Evolutionary conservation across 2,888 invertebrate species (phyloP).

Genomic region (Drosophila anomalata): DNA sequence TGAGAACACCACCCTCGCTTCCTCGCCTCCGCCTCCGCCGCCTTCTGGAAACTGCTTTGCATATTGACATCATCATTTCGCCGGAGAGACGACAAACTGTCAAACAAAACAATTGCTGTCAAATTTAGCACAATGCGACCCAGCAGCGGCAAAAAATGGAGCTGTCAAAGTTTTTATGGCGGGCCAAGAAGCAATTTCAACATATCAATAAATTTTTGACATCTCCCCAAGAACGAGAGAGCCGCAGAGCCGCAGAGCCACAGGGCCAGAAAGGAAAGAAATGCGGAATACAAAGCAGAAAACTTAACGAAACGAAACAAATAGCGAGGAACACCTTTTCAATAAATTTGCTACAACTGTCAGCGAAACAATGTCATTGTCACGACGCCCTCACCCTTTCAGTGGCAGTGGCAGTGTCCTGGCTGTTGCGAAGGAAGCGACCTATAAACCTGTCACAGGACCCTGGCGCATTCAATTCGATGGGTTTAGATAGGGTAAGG

Average conservation of each 20-base stretch:
- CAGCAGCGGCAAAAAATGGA: conserved; percentile 50
- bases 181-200: conserved; percentile 68
- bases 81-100: conserved; percentile 74
- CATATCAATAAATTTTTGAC: conserved; percentile 79
- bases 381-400: conserved; percentile 56
- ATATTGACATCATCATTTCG: conserved; percentile 77
- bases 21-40: not conserved
- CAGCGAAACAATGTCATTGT: conserved; percentile 79
- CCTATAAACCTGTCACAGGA: conserved; percentile 75
- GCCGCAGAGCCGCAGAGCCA: not conserved
- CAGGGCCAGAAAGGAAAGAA: not conserved
- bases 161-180: conserved; percentile 69
- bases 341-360: conserved; percentile 80
- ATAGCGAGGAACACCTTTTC: conserved; percentile 72
- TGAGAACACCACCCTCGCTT: conserved; percentile 21
- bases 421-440: conserved; percentile 52
- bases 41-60: conserved; percentile 59
- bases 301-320: conserved; percentile 36
- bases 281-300: conserved; percentile 2
- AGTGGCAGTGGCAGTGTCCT: not conserved
- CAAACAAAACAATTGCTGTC: conserved; percentile 79
- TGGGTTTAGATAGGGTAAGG: conserved; percentile 22
- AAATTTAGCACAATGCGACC: conserved; percentile 71
- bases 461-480: conserved; percentile 46
- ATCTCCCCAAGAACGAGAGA: conserved; percentile 47